These are phyloP conservation scores for Rafetus swinhoei DNA, from an alignment of 2,113 vertebrate genomes.

Conservation along the genomic window DNA sequence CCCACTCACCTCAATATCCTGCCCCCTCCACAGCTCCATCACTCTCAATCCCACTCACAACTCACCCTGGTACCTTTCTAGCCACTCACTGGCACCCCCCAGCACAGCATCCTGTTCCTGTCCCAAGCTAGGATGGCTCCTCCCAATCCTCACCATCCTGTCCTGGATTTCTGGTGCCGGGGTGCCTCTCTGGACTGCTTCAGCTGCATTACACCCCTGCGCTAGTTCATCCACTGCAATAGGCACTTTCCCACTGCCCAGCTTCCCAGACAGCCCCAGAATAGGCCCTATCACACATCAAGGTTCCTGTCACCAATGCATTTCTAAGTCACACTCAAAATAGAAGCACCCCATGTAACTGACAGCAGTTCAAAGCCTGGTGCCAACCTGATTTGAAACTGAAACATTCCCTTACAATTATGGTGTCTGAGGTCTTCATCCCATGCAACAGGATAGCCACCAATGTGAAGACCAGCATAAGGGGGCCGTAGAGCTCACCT, in stretches of 20 bases:
- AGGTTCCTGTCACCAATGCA: not conserved
- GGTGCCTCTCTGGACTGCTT: not conserved
- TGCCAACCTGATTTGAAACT: not conserved
- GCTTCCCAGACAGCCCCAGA: not conserved
- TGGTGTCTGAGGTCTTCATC: conserved; percentile 97
- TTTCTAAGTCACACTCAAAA: not conserved
- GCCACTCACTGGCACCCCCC: not conserved
- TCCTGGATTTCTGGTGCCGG: not conserved
- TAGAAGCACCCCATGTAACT: not conserved
- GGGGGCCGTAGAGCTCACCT: conserved; percentile 95
- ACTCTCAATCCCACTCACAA: not conserved
- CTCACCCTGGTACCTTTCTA: not conserved
- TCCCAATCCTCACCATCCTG: not conserved
- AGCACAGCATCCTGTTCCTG: not conserved
- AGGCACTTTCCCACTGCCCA: not conserved
- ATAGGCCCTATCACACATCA: not conserved
- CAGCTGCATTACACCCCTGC: not conserved
- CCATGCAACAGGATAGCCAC: conserved; percentile 97
- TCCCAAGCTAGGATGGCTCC: not conserved
- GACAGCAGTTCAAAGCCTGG: not conserved
- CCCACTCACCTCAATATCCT: not conserved
- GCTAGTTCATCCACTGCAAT: not conserved
- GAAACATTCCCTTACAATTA: conserved; percentile 85
- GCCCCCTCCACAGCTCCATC: not conserved
- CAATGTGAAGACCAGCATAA: conserved; percentile 98